phyloP scores from a whole-genome alignment of 1,140 invertebrate species.

The Eumeta japonica region DNA sequence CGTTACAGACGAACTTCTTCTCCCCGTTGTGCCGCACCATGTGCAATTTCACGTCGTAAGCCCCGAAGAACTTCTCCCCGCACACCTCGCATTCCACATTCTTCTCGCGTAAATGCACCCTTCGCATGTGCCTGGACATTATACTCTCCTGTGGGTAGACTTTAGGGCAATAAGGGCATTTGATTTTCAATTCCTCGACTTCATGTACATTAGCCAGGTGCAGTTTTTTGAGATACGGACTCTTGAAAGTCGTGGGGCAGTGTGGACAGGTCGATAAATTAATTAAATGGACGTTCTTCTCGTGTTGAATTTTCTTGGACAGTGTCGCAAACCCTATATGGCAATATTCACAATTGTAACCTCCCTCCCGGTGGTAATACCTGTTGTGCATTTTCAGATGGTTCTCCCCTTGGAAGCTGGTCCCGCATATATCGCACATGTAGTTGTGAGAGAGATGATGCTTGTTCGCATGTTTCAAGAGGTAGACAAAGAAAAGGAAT shows the following conservation, averaged over 20 bases:
- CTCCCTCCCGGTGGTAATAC: constrained; percentile 43
- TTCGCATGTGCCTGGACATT: constrained; percentile 46
- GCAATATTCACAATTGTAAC: constrained; percentile 38
- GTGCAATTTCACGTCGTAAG: constrained; percentile 66
- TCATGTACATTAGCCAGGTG: constrained; percentile 44
- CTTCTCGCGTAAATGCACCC: constrained; percentile 41
- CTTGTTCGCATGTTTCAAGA: constrained; percentile 43
- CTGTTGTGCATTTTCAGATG: constrained; percentile 47
- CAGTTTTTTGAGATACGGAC: constrained; percentile 41
- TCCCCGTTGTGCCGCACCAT: constrained; percentile 72
- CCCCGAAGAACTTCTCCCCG: constrained; percentile 68
- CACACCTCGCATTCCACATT: constrained; percentile 51
- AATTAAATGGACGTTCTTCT: constrained; percentile 40
- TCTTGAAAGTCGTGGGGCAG: constrained; percentile 43
- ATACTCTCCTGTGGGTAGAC: constrained; percentile 42
- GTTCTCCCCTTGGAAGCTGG: constrained; percentile 45
- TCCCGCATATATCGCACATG: constrained; percentile 44
- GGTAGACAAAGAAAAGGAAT: constrained; percentile 46
- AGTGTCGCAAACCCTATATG: constrained; percentile 29
- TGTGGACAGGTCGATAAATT: constrained; percentile 35
- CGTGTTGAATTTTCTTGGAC: constrained; percentile 39
- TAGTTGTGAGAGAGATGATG: constrained; percentile 41
- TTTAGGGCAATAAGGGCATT: constrained; percentile 40
- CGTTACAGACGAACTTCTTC: constrained; percentile 58
- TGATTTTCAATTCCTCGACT: constrained; percentile 41